Percentiles rank a stretch among this genome's conserved stretches.
phyloP scores from a whole-genome alignment of 2,113 vertebrate genomes.

The Pachyramphus minor region DNA sequence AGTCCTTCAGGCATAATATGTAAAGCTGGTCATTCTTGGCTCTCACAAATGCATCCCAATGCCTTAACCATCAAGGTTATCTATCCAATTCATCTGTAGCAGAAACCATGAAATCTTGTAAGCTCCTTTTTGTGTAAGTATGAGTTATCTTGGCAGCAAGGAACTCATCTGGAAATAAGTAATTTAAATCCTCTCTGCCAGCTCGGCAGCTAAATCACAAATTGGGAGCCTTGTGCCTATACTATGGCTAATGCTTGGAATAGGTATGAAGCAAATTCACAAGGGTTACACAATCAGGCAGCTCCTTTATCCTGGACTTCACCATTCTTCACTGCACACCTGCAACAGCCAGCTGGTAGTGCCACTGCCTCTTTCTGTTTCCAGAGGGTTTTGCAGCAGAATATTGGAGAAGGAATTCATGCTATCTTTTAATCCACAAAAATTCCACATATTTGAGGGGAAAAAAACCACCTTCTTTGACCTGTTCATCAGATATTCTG shows the following conservation, averaged over 20 bases:
- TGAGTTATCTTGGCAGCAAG: background rate
- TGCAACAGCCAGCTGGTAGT: background rate
- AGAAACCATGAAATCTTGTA: background rate
- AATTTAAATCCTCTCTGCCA: background rate
- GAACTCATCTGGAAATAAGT: background rate
- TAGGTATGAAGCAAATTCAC: background rate
- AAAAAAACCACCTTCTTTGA: background rate
- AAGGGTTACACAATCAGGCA: background rate
- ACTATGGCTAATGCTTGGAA: background rate
- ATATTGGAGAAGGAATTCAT: background rate
- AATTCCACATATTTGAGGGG: background rate
- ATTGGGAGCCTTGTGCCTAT: background rate
- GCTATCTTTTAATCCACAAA: background rate
- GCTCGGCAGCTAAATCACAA: background rate
- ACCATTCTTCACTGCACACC: background rate
- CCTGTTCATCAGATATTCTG: background rate
- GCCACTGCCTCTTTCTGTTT: background rate
- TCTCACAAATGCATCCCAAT: background rate
- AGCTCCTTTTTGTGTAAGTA: background rate
- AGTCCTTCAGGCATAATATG: background rate
- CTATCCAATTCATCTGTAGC: background rate
- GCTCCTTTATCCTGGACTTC: background rate
- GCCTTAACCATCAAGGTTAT: background rate
- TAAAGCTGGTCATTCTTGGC: background rate
- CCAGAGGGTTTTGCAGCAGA: background rate